A percentile compares a stretch with the other conserved stretches of the same genome.
phyloP scores from a whole-genome alignment of 2,797 vertebrate species.

The Saguinus oedipus region DNA sequence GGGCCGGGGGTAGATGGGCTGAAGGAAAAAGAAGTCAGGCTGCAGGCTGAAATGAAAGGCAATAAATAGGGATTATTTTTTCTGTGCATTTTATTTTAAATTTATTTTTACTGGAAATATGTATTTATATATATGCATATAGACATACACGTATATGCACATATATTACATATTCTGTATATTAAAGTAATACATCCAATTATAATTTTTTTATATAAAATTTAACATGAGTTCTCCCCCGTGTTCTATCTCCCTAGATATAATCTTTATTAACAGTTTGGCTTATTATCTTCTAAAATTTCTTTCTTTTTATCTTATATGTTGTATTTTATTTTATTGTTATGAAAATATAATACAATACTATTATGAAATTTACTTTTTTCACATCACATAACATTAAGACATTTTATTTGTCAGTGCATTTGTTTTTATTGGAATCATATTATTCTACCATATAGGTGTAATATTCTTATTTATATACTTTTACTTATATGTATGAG shows the following conservation, averaged over 20 bases:
- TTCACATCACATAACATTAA: neutral
- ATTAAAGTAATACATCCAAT: neutral
- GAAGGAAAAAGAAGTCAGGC: neutral
- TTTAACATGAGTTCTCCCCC: neutral
- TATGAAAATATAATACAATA: neutral
- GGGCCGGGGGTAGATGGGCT: neutral
- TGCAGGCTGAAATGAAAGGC: neutral
- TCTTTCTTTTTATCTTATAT: neutral
- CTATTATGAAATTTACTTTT: neutral
- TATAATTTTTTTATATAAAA: neutral
- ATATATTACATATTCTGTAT: neutral
- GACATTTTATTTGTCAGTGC: neutral
- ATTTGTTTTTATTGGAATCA: neutral
- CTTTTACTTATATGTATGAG: neutral
- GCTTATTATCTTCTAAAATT: neutral
- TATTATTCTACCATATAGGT: neutral
- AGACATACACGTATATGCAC: neutral
- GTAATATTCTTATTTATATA: neutral
- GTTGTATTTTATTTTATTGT: neutral
- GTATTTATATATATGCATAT: neutral
- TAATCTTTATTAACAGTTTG: constrained; percentile 6
- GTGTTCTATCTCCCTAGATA: neutral
- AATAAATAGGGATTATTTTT: neutral
- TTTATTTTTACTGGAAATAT: neutral
- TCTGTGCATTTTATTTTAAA: constrained; percentile 8